Evolutionary conservation across 1,140 invertebrate species (phyloP), one percentile per base, ranked within the genome.

Genomic region (honey bee (Apis mellifera)): DNA sequence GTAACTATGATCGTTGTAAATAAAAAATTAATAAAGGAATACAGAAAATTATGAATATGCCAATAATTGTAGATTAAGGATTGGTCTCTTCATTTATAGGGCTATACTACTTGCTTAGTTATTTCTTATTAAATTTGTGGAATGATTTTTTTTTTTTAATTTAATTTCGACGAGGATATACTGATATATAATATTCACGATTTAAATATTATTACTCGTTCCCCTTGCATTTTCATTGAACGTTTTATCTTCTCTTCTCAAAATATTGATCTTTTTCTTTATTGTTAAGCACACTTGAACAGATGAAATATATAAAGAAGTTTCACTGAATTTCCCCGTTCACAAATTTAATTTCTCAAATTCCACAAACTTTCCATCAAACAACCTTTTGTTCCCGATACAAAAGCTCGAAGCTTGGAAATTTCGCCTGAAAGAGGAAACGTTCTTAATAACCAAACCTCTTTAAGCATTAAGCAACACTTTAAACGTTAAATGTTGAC

Each of bases 311-410:
- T 8, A 72, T 54, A 57, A 72, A 57, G 54, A 55, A 57, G 11
- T 57, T 57, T 55, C 17, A 26, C 11, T 9, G 26, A 42, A 32
- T 72, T 57, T 57, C 17, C 11, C 11, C 12, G 42, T 57, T 57
- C 11, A 42, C 57, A 42, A 72, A 72, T 42, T 57, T 32, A n/a
- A 72, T 72, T 72, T 57, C 26, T 72, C 19, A 55, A 72, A n/a
- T 52, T 54, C 54, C 19, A 13, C 70, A 21, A 57, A 57, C 54
- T 72, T 26, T 12, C n/a, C n/a, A 54, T 8, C 13, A 57, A 72
- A 55, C 21, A 42, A 17, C n/a, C 21, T 26, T 32, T 72, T 72
- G 54, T 57, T 32, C 54, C 23, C 21, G 23, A 57, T 42, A 72
- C n/a, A 32, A 72, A 57, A 72, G 19, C 13, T 42, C 26, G 13